Evolutionary conservation across 2,113 vertebrate species (phyloP), one percentile per base, ranked within the genome.

Genomic region (Megaceryle torquata): DNA sequence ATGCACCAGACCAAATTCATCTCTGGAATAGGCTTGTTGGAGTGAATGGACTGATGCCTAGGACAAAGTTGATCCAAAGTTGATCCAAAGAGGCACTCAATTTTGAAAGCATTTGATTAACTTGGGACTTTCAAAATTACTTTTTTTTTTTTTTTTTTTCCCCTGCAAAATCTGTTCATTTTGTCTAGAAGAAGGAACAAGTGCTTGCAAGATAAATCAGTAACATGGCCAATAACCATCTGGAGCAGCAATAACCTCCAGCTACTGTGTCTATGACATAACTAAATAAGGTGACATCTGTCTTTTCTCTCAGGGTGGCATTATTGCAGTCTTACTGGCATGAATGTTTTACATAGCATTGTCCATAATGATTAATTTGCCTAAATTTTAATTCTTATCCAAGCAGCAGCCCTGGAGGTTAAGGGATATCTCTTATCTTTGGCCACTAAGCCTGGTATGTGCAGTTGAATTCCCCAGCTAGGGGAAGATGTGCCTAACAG

Each of bases 1-100:
- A 97, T 72, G 96, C 94, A 95, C 88, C 93, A 88, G 78, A 94
- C 89, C 90, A 96, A 97, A 97, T 87, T 96, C 82, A 91, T 88
- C 85, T 68, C 59, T 74, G 41, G 44, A 53, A 57, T 65, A 25
- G 94, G 80, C 82, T 56, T 3, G 75, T 81, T 77, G 44, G 9
- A 76, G 86, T 82, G 83, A 93, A 94, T 64, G 85, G 65, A 25
- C 87, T 92, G 94, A 93, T 86, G 84, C 81, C 31, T 70, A 80
- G 92, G 57, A 89, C 78, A 76, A 31, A 85, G 91, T 54, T 85
- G 88, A 81, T 70, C 84, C 77, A 59, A 41, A 41, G 39, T 41
- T 41, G 39, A 41, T 41, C 39, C 39, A 41, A 41, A 37, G 35
- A 18, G 88, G 69, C 75, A 39, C 54, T 6, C 59, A 81, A 64